These are phyloP conservation scores for Ciona savignyi DNA, from an alignment of 23 tunicate genomes.

Conservation along the genomic window DNA sequence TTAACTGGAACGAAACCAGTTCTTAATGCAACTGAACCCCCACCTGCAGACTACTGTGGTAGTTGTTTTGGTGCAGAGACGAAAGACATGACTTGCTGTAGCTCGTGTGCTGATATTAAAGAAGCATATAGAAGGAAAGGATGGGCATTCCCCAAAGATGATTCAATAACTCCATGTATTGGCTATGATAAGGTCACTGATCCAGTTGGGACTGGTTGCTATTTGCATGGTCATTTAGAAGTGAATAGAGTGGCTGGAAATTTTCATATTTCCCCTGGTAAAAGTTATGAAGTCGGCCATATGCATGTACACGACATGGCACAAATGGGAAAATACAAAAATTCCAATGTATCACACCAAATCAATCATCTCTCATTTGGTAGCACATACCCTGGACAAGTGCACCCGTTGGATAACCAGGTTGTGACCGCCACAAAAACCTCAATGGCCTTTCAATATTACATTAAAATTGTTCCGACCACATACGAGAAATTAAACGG, in stretches of 20 bases:
- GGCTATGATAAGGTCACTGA: conserved; percentile 19
- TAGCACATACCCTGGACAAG: conserved; percentile 78
- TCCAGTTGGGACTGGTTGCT: conserved; percentile 45
- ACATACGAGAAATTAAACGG: conserved; percentile 52
- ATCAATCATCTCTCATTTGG: conserved; percentile 89
- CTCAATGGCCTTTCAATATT: conserved; percentile 55
- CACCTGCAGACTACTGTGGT: conserved; percentile 33
- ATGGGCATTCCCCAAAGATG: conserved; percentile 69
- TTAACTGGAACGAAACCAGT: conserved; percentile 3
- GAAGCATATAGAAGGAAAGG: conserved; percentile 83
- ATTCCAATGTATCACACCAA: conserved; percentile 49
- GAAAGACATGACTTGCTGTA: conserved; percentile 39
- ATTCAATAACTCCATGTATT: conserved; percentile 28
- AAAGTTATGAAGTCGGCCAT: conserved; percentile 75
- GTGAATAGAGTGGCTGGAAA: conserved; percentile 90
- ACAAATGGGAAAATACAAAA: conserved; percentile 11
- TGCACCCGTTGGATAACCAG: conserved; percentile 45
- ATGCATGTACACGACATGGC: conserved; percentile 78
- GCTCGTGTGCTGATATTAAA: conserved; percentile 60
- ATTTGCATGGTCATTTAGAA: conserved; percentile 73
- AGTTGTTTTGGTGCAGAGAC: conserved; percentile 95
- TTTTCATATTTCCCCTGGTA: conserved; percentile 86
- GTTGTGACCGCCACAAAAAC: conserved; percentile 25
- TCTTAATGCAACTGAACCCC: background rate
- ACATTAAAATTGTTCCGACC: conserved; percentile 80